Evolutionary conservation across 2,888 invertebrate genomes (phyloP).

Genomic region (Oxystoma pomonae): DNA sequence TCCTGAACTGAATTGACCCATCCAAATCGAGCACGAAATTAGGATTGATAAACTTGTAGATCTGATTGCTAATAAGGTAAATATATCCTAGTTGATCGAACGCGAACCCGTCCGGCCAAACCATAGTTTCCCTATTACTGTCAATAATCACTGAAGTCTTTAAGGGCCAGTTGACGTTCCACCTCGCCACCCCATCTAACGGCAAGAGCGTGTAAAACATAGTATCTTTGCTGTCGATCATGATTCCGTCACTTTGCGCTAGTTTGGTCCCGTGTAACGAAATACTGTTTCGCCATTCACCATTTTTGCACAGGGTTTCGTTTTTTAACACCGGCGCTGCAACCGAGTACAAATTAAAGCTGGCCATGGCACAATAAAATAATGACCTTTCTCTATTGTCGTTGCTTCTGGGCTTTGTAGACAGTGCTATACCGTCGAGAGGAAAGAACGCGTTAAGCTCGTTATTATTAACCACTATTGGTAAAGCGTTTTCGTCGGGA

Average conservation of each 20-base stretch:
- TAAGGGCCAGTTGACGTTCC: slow-evolving; percentile 59
- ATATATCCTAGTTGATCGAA: slow-evolving; percentile 62
- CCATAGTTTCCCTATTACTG: slow-evolving; percentile 59
- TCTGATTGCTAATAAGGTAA: slow-evolving; percentile 57
- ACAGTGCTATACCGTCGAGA: slow-evolving; percentile 68
- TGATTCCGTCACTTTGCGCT: slow-evolving; percentile 65
- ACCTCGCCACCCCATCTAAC: slow-evolving; percentile 64
- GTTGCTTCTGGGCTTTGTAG: slow-evolving; percentile 52
- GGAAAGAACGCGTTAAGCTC: slow-evolving; percentile 54
- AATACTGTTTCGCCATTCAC: slow-evolving; percentile 35
- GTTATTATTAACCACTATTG: slow-evolving; percentile 54
- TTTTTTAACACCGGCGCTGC: slow-evolving; percentile 58
- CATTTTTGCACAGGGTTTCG: slow-evolving; percentile 45
- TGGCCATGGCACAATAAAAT: slow-evolving; percentile 37
- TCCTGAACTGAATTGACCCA: slow-evolving; percentile 29
- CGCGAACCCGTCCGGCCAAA: slow-evolving; percentile 68
- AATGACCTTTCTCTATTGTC: slow-evolving; percentile 29
- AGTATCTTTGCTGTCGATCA: slow-evolving; percentile 62
- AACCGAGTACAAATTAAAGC: slow-evolving; percentile 54
- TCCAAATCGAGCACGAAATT: slow-evolving; percentile 16
- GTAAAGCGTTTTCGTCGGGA: slow-evolving; percentile 54
- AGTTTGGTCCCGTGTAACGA: slow-evolving; percentile 50
- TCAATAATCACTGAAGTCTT: slow-evolving; percentile 48
- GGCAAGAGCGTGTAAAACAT: slow-evolving; percentile 65
- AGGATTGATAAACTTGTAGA: slow-evolving; percentile 27